Base-by-base conservation (phyloP, 2,888 invertebrate species). In the Erebia aethiops region DNA sequence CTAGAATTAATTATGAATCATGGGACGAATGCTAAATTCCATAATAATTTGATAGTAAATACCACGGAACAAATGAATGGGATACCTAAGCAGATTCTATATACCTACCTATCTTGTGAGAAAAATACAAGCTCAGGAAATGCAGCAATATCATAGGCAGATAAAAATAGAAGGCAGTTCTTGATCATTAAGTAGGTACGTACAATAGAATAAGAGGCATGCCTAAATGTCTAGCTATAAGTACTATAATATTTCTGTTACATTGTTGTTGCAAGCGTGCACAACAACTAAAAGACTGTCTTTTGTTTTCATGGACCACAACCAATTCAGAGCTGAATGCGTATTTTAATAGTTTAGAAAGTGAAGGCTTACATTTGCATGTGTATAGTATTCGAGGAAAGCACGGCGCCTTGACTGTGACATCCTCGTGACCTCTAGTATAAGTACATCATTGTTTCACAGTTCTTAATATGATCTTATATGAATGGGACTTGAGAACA, bases 261-360 rank as follows among this genome's bases (percentile, higher is more conserved):
- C 65, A 67, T 70, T 69, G 63, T 21, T 16, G 14, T 65, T 49
- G 56, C 60, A 70, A 64, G 49, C 49, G 60, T 54, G 41, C 21
- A 41, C 52, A 54, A 71, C 41, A 49, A 52, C 54, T 69, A 21
- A 41, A 35, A 51, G 60, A 68, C 58, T 43, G 16, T 43, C 46
- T 72, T 76, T 75, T 78, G 74, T 76, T 76, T 73, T 61, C 61
- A 60, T 71, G 77, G 72, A 77, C 80, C 82, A 76, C 77, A 76
- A 78, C 84, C 75, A 83, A 87, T 88, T 80, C 85, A 84, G 81
- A 84, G 87, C 80, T 84, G 79, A 65, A 74, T 82, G 80, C 77
- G 80, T 81, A 84, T 86, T 90, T 88, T 89, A 87, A 88, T 86
- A 87, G 89, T 91, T 92, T 91, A 90, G 92, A 92, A 92, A 92